Base-by-base conservation (phyloP, 2,797 vertebrate genomes). In the Bovichtus diacanthus region DNA sequence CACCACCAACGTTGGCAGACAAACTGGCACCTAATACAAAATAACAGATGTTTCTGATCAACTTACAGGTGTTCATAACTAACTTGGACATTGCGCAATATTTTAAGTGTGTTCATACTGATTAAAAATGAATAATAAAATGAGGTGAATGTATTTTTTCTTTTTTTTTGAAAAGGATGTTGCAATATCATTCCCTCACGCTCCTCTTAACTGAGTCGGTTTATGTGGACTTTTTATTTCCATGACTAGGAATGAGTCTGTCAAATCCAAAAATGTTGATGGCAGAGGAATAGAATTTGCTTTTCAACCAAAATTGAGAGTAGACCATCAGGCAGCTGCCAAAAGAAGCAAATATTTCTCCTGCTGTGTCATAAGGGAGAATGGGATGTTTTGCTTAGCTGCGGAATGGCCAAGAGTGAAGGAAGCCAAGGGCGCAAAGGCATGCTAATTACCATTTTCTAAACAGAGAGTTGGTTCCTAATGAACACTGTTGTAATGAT, bases 291-390 rank as follows among this genome's bases (percentile, higher is more conserved):
- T 78, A 82, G 74, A 87, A 89, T 88, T 84, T 75, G 74, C 86
- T 84, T 64, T 49, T 59, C 74, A 84, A 88, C 82, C 81, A 87
- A 85, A 90, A 87, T 80, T 87, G 53, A 80, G 76, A 85, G 81
- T 68, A 59, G 79, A 85, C 76, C 34, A 50, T 81, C 63, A 62
- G 49, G 29, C 44, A 44, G 85, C 76, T 87, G 90, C 91, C 90
- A 92, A 90, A 86, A 87, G 74, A 88, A 91, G 88, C 87, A 90
- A 81, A 93, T 88, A 80, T 83, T 88, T 92, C 80, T 85, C 77
- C 75, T 5, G 34, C 86, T 90, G 84, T 90, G 90, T 92, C 90
- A 91, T 87, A 21, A 82, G 80, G 54, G 85, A 84, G 85, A 92
- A 76, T 70, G 84, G 53, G 85, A 88, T 92, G 88, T 91, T 92